These are phyloP conservation scores for Pedetes capensis DNA, from an alignment of 2,113 vertebrate species.

Conservation along the genomic window DNA sequence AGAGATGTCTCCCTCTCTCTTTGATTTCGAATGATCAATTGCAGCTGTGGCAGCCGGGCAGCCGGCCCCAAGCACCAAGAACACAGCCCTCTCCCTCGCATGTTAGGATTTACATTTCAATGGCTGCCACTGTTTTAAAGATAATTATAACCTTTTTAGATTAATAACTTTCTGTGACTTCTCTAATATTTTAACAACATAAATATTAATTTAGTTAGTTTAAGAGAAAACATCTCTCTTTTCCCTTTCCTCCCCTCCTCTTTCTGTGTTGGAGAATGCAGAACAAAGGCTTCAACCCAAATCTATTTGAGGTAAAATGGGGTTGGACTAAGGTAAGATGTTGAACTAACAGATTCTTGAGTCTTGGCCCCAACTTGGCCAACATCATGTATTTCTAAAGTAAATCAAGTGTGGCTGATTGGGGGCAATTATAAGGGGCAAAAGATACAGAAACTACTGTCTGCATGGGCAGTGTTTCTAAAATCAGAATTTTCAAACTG, in stretches of 20 bases:
- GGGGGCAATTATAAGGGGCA: neutral
- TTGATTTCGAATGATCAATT: conserved; percentile 86
- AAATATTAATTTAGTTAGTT: conserved; percentile 85
- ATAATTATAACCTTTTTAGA: conserved; percentile 87
- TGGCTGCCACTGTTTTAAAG: conserved; percentile 81
- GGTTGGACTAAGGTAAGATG: neutral
- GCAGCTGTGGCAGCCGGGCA: conserved; percentile 79
- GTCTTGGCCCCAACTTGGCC: neutral
- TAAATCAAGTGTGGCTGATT: neutral
- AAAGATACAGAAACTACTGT: neutral
- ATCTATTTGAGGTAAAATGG: neutral
- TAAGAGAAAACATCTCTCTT: conserved; percentile 72
- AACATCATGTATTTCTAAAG: neutral
- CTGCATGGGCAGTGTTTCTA: neutral
- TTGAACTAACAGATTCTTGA: neutral
- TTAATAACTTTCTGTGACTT: conserved; percentile 82
- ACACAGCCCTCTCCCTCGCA: conserved; percentile 74
- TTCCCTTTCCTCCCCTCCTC: neutral
- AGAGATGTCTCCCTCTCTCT: conserved; percentile 79
- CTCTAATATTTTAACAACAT: conserved; percentile 84
- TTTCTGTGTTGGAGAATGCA: neutral
- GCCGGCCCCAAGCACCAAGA: conserved; percentile 80
- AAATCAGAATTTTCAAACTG: neutral
- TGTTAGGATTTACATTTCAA: conserved; percentile 86
- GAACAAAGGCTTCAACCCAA: conserved; percentile 5